Evolutionary conservation across 2,113 vertebrate species (phyloP), one percentile per base, ranked within the genome.

Genomic region (Numenius arquata): DNA sequence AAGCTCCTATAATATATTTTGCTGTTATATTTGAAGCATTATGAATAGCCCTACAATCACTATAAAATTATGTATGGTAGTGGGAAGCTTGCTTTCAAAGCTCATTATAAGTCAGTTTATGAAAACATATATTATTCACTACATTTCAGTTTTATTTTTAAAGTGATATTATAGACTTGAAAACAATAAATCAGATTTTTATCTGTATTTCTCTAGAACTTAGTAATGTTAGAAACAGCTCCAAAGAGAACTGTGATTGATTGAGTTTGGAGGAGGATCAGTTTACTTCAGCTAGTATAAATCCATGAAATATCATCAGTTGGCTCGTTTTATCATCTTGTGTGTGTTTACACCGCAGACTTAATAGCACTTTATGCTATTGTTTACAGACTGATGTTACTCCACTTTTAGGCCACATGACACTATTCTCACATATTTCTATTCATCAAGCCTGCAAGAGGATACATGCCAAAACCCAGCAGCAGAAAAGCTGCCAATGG

Each of bases 81-180:
- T 30, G 55, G 43, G 11, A 82, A 50, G 12, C 89, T 96, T 93
- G 32, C 47, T 92, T 79, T 95, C 38, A 59, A 94, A 96, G 13
- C 2, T 77, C 43, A 93, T 73, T 82, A 12, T 58, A 52, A 85
- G 61, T 17, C 75, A 18, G 15, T 8, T 73, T 86, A 80, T 78
- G 19, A 95, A 95, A 88, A 61, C 56, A 86, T 23, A 9, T 73
- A 36, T 65, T 83, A 86, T 52, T 52, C 55, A 40, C 36, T 59
- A 17, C 47, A 70, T 88, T 93, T 93, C 40, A 36, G 9, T 83
- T 95, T 86, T 52, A 78, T 62, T 93, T 85, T 96, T 59, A 70
- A 80, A 76, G n/a, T 1, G 1, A 74, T 30, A 65, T 5, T 62
- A n/a, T 10, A 1, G 1, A 36, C 15, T 58, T 84, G 20, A 66